Conservation (phyloP, 2,113 vertebrate species). For the Solea solea region DNA sequence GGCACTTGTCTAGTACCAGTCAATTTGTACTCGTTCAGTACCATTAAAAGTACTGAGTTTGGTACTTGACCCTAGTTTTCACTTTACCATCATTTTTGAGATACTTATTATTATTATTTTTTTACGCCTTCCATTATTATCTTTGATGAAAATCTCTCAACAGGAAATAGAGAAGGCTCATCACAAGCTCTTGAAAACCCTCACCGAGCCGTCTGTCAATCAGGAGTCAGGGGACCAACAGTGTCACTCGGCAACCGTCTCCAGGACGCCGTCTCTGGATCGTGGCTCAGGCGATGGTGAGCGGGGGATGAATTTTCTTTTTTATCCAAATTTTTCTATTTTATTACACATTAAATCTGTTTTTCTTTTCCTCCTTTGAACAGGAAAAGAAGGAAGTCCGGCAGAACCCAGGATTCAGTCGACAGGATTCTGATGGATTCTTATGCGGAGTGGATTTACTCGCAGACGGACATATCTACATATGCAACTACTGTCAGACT, state of each 20-base stretch:
- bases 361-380: not conserved
- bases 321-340: not conserved
- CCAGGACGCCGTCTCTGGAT: constrained; percentile 68
- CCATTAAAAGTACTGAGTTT: too few species aligned
- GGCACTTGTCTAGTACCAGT: too few species aligned
- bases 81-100: too few species aligned
- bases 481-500: constrained; percentile 17
- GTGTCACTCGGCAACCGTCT: constrained; percentile 51
- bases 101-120: too few species aligned
- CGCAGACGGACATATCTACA: constrained; percentile 8
- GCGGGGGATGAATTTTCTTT: rapidly evolving
- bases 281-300: constrained; percentile 72
- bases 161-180: constrained; percentile 81
- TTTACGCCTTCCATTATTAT: not conserved
- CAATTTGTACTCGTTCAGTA: too few species aligned
- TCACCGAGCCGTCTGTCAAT: constrained; percentile 43
- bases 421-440: constrained; percentile 79
- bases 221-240: constrained; percentile 55
- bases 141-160: not conserved
- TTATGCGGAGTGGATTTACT: constrained; percentile 8
- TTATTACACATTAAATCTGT: not conserved
- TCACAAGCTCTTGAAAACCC: constrained; percentile 69
- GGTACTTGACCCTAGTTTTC: too few species aligned
- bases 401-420: constrained; percentile 73
- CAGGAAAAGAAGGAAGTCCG: constrained; percentile 73